phyloP scores from a whole-genome alignment of 53 echinoderm and acorn worm genomes.

The Actinopyga echinites region DNA sequence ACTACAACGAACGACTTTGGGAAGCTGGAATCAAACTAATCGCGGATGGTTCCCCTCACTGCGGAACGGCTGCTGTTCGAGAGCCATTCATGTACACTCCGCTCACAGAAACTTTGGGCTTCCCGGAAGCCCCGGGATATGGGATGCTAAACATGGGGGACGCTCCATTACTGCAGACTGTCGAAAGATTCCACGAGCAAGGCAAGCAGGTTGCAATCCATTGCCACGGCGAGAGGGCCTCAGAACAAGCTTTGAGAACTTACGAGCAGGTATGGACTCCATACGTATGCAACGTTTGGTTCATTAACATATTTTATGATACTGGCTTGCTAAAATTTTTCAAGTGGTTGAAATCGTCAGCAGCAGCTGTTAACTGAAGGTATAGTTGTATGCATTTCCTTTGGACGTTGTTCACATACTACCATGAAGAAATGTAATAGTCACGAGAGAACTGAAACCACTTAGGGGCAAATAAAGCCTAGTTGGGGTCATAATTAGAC shows the following conservation, averaged over 20 bases:
- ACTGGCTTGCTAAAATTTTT: no score
- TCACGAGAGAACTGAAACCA: no score
- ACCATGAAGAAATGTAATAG: no score
- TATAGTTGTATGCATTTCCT: no score
- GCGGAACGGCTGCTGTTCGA: constrained; percentile 6
- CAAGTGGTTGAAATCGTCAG: no score
- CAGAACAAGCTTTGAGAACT: constrained; percentile 55
- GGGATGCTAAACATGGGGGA: constrained; percentile 55
- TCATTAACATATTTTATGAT: neutral
- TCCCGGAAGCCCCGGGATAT: constrained; percentile 60
- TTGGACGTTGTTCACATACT: no score
- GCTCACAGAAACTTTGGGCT: constrained; percentile 64
- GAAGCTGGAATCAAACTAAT: constrained; percentile 24
- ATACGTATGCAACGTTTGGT: neutral
- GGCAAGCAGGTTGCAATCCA: constrained; percentile 64
- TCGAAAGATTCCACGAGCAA: constrained; percentile 43
- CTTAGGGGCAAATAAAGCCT: no score
- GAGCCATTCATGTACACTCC: constrained; percentile 51
- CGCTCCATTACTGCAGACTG: constrained; percentile 49
- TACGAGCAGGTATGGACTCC: constrained; percentile 56
- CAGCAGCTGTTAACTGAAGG: no score
- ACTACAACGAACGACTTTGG: constrained; percentile 10
- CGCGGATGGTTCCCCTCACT: constrained; percentile 31
- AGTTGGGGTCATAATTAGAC: no score
- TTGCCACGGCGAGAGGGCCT: constrained; percentile 63